Conservation (phyloP, 1,140 invertebrate species). For the Atta cephalotes region DNA sequence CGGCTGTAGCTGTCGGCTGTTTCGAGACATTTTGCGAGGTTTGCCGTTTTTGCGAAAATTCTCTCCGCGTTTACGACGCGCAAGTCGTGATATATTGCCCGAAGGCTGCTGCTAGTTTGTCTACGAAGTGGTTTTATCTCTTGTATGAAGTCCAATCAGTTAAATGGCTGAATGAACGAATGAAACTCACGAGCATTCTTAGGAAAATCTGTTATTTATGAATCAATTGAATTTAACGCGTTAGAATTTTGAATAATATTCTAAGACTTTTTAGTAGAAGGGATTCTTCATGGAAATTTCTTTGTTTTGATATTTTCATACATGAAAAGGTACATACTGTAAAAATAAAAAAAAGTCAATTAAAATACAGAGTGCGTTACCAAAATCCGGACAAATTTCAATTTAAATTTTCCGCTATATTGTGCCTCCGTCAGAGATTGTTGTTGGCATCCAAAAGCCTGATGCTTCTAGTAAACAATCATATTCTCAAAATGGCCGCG, state of each 20-base stretch:
- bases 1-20: slow-evolving; percentile 20
- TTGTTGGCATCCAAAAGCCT: too few species aligned
- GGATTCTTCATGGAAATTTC: neutral
- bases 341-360: neutral
- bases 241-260: neutral
- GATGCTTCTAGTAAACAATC: too few species aligned
- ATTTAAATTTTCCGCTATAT: too few species aligned
- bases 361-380: neutral
- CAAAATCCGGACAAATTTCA: too few species aligned
- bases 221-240: neutral
- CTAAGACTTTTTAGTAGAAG: neutral
- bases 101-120: slow-evolving; percentile 39
- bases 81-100: slow-evolving; percentile 23
- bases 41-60: slow-evolving; percentile 52
- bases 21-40: slow-evolving; percentile 43
- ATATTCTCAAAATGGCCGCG: too few species aligned
- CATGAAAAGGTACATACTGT: neutral
- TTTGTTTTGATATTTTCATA: neutral
- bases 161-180: neutral
- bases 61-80: slow-evolving; percentile 17
- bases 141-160: slow-evolving; percentile 10
- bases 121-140: neutral
- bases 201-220: neutral
- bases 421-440: too few species aligned
- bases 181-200: neutral